Conservation (phyloP, 30 jellyfish, hydroid and myxozoan species). For the Turritopsis rubra region DNA sequence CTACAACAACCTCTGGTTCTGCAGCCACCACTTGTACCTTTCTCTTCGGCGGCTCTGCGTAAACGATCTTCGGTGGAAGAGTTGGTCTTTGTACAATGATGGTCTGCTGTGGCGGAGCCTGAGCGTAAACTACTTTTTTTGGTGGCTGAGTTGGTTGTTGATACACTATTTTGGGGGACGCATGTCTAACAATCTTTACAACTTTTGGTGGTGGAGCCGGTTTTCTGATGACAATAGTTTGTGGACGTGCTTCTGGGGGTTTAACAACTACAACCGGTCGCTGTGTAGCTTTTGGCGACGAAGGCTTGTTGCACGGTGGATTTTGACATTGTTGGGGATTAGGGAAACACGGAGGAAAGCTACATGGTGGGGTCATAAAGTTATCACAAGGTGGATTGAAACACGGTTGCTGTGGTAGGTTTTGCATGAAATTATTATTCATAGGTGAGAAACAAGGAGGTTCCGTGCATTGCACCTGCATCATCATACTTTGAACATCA, state of each 20-base stretch:
- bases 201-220: not conserved
- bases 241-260: conserved; percentile 11
- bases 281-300: not conserved
- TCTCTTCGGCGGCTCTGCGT: not conserved
- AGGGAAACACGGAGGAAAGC: not conserved
- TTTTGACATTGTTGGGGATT: not conserved
- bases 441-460: not conserved
- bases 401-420: not conserved
- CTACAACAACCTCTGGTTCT: conserved; percentile 6
- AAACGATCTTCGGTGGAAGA: not conserved
- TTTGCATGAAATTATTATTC: not conserved
- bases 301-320: not conserved
- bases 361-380: not conserved
- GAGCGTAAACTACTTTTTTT: conserved; percentile 24
- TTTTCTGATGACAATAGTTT: not conserved
- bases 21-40: not conserved
- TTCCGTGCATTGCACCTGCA: not conserved
- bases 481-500: not conserved
- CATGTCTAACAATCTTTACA: not conserved
- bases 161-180: conserved; percentile 6
- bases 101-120: conserved; percentile 17
- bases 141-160: conserved; percentile 19
- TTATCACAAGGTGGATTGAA: conserved; percentile 12
- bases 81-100: not conserved
- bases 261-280: not conserved